A percentile compares a stretch with the other conserved stretches of the same genome.
phyloP scores from a whole-genome alignment of 2,113 vertebrate species.

The Chaenocephalus aceratus region DNA sequence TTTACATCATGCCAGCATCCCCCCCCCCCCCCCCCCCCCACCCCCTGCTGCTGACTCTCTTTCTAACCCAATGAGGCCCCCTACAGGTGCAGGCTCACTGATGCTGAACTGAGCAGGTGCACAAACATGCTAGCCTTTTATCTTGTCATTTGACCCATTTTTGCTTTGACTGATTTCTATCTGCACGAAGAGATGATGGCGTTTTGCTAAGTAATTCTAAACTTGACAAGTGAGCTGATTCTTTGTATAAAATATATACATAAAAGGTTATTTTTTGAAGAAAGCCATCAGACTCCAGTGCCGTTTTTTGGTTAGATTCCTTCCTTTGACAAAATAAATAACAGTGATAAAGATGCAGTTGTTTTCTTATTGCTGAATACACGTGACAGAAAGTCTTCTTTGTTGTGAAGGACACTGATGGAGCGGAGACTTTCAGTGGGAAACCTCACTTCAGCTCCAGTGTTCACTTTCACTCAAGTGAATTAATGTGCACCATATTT shows the following conservation, averaged over 20 bases:
- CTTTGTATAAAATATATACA: not conserved
- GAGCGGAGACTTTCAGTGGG: constrained; percentile 25
- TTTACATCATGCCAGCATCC: constrained; percentile 35
- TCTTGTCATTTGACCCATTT: constrained; percentile 64
- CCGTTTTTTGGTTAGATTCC: not conserved
- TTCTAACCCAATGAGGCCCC: constrained; percentile 76
- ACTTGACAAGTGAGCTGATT: not conserved
- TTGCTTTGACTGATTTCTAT: constrained; percentile 36
- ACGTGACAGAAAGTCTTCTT: constrained; percentile 35
- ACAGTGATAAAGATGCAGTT: not conserved
- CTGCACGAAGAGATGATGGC: constrained; percentile 14
- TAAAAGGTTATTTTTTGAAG: not conserved
- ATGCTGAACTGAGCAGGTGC: constrained; percentile 62
- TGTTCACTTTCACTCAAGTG: constrained; percentile 69
- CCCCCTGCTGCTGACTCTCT: constrained; percentile 55
- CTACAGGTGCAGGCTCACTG: constrained; percentile 70
- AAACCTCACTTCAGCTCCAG: constrained; percentile 56
- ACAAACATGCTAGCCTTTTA: constrained; percentile 49
- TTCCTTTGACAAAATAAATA: not conserved
- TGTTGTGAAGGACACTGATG: constrained; percentile 41
- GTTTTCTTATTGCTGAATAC: constrained; percentile 1
- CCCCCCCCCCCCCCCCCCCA: constrained; percentile 1
- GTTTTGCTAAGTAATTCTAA: constrained; percentile 17
- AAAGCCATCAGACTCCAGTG: not conserved
- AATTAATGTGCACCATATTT: constrained; percentile 42